phyloP scores from a whole-genome alignment of 1,140 invertebrate species.

The Yoshiicerus persimilis region DNA sequence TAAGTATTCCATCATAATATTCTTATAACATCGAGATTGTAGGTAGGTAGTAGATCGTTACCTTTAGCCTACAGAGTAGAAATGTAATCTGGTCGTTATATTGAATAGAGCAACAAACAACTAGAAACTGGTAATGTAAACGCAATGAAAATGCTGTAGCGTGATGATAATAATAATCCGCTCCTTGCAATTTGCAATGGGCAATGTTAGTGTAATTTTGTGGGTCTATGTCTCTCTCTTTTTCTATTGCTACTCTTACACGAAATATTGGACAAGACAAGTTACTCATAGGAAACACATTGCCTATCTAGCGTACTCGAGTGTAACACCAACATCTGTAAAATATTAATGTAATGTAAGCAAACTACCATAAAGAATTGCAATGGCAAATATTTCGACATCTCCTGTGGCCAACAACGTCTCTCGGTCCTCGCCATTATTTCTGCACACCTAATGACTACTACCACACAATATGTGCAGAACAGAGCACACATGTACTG shows the following conservation, averaged over 20 bases:
- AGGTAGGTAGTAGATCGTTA: too few species aligned
- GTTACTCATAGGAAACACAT: background rate
- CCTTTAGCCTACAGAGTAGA: too few species aligned
- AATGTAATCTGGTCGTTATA: too few species aligned
- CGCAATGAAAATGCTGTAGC: background rate
- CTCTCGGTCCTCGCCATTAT: background rate
- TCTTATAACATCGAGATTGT: background rate
- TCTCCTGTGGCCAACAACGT: background rate
- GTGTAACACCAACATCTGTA: background rate
- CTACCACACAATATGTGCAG: background rate
- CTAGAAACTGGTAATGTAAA: background rate
- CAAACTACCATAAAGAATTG: background rate
- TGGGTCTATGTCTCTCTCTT: background rate
- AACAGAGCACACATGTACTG: background rate
- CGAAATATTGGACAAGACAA: background rate
- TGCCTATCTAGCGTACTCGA: background rate
- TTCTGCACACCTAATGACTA: background rate
- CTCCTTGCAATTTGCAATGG: background rate
- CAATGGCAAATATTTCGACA: slow-evolving; percentile 13
- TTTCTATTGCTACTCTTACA: background rate
- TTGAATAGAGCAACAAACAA: background rate
- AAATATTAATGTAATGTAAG: background rate
- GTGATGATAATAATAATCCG: background rate
- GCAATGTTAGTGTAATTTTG: slow-evolving; percentile 13
- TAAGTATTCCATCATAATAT: background rate